Percentiles rank a stretch among this genome's conserved stretches.
phyloP scores from a whole-genome alignment of 2,888 invertebrate species.

The Diloba caeruleocephala region DNA sequence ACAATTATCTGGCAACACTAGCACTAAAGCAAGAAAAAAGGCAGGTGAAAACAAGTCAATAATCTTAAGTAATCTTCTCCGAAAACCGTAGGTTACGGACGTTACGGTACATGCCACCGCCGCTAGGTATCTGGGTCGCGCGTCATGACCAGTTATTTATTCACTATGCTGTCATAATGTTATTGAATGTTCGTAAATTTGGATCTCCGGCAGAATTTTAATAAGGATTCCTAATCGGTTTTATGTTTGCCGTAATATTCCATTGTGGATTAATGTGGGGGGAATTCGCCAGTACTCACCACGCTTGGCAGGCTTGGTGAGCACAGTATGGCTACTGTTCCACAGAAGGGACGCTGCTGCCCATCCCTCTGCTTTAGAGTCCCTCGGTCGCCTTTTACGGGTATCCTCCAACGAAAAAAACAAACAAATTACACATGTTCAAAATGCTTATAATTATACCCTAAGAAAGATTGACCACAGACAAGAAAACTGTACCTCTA shows the following conservation, averaged over 20 bases:
- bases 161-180: slow-evolving; percentile 4
- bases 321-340: no score
- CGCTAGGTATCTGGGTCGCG: slow-evolving; percentile 21
- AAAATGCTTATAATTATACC: no score
- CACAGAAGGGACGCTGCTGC: no score
- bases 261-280: background rate
- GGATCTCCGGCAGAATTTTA: slow-evolving; percentile 18
- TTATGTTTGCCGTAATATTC: background rate
- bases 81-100: slow-evolving; percentile 12
- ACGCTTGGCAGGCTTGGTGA: no score
- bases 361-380: no score
- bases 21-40: no score
- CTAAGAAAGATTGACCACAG: background rate
- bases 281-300: no score
- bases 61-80: slow-evolving; percentile 13
- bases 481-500: slow-evolving; percentile 8
- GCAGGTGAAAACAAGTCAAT: no score
- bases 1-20: no score
- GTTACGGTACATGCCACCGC: slow-evolving; percentile 13
- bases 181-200: slow-evolving; percentile 8
- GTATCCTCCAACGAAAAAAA: no score
- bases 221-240: slow-evolving; percentile 9
- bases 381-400: no score
- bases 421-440: no score
- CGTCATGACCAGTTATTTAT: background rate